Evolutionary conservation across 1,140 invertebrate genomes (phyloP).

Genomic region (Oncopeltus fasciatus): DNA sequence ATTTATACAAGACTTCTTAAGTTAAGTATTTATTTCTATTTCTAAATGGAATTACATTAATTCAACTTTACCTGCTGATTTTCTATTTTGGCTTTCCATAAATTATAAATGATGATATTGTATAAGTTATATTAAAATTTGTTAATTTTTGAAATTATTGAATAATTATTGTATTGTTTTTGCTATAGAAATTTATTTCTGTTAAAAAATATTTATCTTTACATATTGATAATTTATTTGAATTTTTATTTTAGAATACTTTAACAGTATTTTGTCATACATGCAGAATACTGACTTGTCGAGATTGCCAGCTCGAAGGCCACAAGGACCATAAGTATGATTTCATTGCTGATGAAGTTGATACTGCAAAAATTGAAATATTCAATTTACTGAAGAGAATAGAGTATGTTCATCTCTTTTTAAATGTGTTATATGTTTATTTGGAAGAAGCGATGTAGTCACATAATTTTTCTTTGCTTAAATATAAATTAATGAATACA

Average conservation of each 20-base stretch:
- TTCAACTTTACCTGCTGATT: no score
- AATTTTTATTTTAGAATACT: neutral
- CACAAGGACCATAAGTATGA: constrained; percentile 13
- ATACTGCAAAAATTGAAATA: neutral
- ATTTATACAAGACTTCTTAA: no score
- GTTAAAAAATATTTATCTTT: neutral
- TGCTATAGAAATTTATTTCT: neutral
- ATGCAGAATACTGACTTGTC: constrained; percentile 12
- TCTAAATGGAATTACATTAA: no score
- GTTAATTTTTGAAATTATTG: no score
- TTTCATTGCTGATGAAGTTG: constrained; percentile 1
- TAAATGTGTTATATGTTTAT: no score
- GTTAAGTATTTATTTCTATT: no score
- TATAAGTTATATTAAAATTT: no score
- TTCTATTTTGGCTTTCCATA: no score
- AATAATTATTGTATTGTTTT: neutral
- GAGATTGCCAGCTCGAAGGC: constrained; percentile 9
- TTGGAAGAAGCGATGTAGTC: no score
- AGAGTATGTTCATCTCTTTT: neutral
- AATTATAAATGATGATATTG: no score
- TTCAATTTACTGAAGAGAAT: neutral
- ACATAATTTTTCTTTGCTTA: no score
- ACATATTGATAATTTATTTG: neutral
- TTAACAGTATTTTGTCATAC: neutral
- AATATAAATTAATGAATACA: no score